Conservation (phyloP, 2,888 invertebrate species). For the Adelphocoris suturalis region DNA sequence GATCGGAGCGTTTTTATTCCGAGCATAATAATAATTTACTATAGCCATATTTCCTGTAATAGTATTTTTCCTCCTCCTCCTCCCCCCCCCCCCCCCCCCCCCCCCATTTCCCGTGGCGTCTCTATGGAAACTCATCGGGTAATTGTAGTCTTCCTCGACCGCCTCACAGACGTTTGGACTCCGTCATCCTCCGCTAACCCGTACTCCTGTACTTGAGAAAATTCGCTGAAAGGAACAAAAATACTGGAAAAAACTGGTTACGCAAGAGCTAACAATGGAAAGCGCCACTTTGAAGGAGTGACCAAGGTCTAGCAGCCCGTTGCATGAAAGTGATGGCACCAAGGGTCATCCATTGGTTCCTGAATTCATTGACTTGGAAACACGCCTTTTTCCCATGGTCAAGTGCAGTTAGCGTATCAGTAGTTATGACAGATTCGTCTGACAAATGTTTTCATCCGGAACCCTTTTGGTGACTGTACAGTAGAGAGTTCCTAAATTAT, state of each 20-base stretch:
- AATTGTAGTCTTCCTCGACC: constrained; percentile 9
- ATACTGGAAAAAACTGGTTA: background rate
- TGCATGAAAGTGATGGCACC: constrained; percentile 43
- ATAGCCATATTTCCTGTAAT: background rate
- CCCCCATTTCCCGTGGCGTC: background rate
- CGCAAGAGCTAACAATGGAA: constrained; percentile 49
- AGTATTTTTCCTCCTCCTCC: too few relatives aligned
- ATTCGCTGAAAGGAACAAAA: constrained; percentile 20
- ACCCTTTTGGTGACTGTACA: too few relatives aligned
- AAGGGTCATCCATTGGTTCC: constrained; percentile 28
- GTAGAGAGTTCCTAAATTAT: too few relatives aligned
- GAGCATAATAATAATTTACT: too few relatives aligned
- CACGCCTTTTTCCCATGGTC: background rate
- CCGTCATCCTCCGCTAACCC: constrained; percentile 36
- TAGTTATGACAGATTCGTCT: too few relatives aligned
- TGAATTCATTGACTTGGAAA: constrained; percentile 33
- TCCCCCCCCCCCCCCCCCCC: too few relatives aligned
- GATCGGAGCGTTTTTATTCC: too few relatives aligned
- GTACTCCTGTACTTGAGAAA: background rate
- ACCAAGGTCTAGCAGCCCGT: constrained; percentile 44
- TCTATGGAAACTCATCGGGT: background rate
- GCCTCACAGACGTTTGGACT: background rate
- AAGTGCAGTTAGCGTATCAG: too few relatives aligned
- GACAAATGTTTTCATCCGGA: too few relatives aligned
- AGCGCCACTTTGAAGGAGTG: constrained; percentile 17